phyloP scores from a whole-genome alignment of 1,140 invertebrate genomes.

The Drosophila novamexicana region DNA sequence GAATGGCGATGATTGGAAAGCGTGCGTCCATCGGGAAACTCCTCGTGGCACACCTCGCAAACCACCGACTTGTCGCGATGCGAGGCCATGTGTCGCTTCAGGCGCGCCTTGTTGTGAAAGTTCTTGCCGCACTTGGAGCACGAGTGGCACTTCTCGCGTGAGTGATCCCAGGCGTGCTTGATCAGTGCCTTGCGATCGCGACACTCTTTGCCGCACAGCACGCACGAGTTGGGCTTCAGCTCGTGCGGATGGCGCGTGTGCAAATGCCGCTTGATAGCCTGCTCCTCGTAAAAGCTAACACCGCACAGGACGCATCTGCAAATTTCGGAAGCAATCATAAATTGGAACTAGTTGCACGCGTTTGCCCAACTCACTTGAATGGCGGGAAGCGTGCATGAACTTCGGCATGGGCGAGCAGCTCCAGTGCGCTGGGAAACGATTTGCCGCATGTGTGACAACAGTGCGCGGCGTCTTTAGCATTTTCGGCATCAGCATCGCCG shows the following conservation, averaged over 20 bases:
- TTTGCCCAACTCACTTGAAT: slow-evolving; percentile 83
- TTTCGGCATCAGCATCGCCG: slow-evolving; percentile 68
- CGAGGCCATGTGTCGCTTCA: slow-evolving; percentile 88
- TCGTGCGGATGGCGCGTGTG: slow-evolving; percentile 71
- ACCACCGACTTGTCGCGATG: slow-evolving; percentile 89
- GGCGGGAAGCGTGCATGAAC: slow-evolving; percentile 87
- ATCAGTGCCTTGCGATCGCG: slow-evolving; percentile 88
- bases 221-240: slow-evolving; percentile 85
- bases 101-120: slow-evolving; percentile 89
- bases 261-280: slow-evolving; percentile 77
- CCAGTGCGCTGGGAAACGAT: slow-evolving; percentile 89
- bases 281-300: slow-evolving; percentile 78
- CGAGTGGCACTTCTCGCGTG: slow-evolving; percentile 86
- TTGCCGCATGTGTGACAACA: slow-evolving; percentile 91
- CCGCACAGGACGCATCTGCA: slow-evolving; percentile 82
- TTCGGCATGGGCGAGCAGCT: slow-evolving; percentile 91
- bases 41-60: slow-evolving; percentile 89
- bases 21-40: slow-evolving; percentile 89
- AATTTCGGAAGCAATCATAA: not conserved
- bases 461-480: slow-evolving; percentile 62
- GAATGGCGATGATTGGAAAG: slow-evolving; percentile 90
- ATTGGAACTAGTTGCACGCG: slow-evolving; percentile 36
- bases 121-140: slow-evolving; percentile 89
- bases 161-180: slow-evolving; percentile 89
- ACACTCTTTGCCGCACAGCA: slow-evolving; percentile 89